A percentile compares a stretch with the other conserved stretches of the same genome.
These are phyloP conservation scores for Drosophila equinoxialis DNA, from an alignment of 1,140 invertebrate genomes.

Conservation along the genomic window DNA sequence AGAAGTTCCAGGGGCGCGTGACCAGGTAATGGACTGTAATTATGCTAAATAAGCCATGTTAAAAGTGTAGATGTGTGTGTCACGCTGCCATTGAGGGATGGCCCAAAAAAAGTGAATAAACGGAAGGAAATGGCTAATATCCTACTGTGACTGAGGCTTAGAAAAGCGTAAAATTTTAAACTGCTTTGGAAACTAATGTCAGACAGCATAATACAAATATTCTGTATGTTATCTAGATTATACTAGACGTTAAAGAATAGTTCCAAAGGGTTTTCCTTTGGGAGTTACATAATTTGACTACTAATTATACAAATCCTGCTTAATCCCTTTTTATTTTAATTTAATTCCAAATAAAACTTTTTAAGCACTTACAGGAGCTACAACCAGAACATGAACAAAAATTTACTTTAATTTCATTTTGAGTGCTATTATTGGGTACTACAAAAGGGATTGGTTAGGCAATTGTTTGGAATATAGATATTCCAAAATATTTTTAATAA, in stretches of 20 bases:
- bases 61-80: conserved; percentile 56
- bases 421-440: too few species aligned
- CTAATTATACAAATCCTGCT: background rate
- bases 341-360: too few species aligned
- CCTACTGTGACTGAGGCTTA: conserved; percentile 5
- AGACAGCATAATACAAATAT: background rate
- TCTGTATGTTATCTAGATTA: background rate
- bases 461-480: too few species aligned
- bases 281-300: background rate
- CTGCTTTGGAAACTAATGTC: background rate
- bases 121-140: conserved; percentile 21
- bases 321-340: too few species aligned
- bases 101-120: conserved; percentile 8
- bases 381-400: too few species aligned
- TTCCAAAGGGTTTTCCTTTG: background rate
- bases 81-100: conserved; percentile 28
- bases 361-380: too few species aligned
- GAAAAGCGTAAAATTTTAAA: background rate
- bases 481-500: too few species aligned
- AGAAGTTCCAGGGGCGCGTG: conserved; percentile 45
- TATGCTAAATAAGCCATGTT: conserved; percentile 78
- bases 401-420: too few species aligned
- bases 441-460: too few species aligned
- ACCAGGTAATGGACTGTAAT: conserved; percentile 80
- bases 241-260: background rate